phyloP scores from a whole-genome alignment of 1,140 invertebrate species.

The Drosophila repletoides region DNA sequence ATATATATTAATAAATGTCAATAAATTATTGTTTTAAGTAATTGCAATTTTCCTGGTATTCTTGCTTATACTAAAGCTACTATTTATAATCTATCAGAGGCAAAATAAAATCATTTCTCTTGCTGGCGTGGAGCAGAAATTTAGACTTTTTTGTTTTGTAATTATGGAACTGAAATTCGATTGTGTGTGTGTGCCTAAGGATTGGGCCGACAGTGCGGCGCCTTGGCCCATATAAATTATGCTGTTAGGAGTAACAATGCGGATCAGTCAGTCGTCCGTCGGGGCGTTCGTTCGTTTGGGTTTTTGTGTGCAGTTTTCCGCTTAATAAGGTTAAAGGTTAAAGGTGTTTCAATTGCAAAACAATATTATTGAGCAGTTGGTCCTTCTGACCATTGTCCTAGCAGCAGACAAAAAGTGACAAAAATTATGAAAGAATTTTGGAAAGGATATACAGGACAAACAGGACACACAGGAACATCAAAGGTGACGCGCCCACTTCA shows the following conservation, averaged over 20 bases:
- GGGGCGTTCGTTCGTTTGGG: slow-evolving; percentile 24
- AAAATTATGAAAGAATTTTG: slow-evolving; percentile 70
- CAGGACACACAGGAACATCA: slow-evolving; percentile 48
- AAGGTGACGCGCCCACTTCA: slow-evolving; percentile 73
- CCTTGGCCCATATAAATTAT: slow-evolving; percentile 72
- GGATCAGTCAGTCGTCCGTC: slow-evolving; percentile 21
- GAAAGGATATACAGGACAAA: too few relatives aligned
- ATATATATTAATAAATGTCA: too few relatives aligned
- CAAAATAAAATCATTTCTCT: too few relatives aligned
- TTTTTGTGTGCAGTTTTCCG: slow-evolving; percentile 55
- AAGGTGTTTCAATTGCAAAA: slow-evolving; percentile 75
- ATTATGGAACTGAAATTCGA: too few relatives aligned
- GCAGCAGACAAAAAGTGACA: slow-evolving; percentile 55
- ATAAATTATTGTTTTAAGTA: too few relatives aligned
- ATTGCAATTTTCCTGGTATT: too few relatives aligned
- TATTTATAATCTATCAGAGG: neutral
- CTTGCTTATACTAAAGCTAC: too few relatives aligned
- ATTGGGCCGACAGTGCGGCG: slow-evolving; percentile 50
- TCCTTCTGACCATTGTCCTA: slow-evolving; percentile 1
- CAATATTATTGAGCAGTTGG: slow-evolving; percentile 34
- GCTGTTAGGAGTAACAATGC: slow-evolving; percentile 63
- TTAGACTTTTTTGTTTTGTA: too few relatives aligned
- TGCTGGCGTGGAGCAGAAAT: too few relatives aligned
- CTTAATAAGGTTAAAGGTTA: slow-evolving; percentile 68
- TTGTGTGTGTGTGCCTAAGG: neutral